Conservation (phyloP, 2,797 vertebrate genomes). For the Pygocentrus nattereri region DNA sequence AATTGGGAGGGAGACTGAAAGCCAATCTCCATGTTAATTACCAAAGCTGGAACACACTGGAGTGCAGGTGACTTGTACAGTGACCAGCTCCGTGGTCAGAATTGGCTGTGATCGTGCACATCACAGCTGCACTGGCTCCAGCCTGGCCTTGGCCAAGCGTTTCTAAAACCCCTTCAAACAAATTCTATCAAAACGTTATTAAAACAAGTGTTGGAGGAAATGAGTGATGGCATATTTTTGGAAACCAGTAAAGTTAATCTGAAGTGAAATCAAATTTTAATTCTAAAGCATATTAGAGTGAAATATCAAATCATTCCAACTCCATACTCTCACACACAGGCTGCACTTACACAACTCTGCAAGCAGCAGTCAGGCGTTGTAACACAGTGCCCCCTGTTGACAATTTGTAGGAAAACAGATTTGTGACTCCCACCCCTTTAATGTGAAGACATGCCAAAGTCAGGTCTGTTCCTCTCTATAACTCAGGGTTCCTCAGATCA, state of each 20-base stretch:
- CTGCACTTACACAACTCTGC: background rate
- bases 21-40: constrained; percentile 44
- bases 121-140: background rate
- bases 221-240: background rate
- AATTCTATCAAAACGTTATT: background rate
- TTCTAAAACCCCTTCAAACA: background rate
- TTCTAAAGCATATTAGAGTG: background rate
- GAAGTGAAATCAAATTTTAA: constrained; percentile 17
- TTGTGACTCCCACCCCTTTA: too few species aligned
- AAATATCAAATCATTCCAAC: background rate
- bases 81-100: constrained; percentile 20
- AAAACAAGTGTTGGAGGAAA: background rate
- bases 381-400: constrained; percentile 40
- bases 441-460: background rate
- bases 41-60: constrained; percentile 32
- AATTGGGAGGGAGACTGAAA: constrained; percentile 17
- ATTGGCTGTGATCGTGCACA: background rate
- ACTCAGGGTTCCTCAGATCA: too few species aligned
- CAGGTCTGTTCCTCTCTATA: background rate
- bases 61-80: constrained; percentile 36
- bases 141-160: background rate
- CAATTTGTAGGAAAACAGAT: background rate
- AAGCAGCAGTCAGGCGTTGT: constrained; percentile 11
- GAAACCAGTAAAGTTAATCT: background rate
- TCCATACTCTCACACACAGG: background rate